A percentile compares a stretch with the other conserved stretches of the same genome.
phyloP scores from a whole-genome alignment of 1,140 invertebrate species.

The Thalassaphorura encarpata region DNA sequence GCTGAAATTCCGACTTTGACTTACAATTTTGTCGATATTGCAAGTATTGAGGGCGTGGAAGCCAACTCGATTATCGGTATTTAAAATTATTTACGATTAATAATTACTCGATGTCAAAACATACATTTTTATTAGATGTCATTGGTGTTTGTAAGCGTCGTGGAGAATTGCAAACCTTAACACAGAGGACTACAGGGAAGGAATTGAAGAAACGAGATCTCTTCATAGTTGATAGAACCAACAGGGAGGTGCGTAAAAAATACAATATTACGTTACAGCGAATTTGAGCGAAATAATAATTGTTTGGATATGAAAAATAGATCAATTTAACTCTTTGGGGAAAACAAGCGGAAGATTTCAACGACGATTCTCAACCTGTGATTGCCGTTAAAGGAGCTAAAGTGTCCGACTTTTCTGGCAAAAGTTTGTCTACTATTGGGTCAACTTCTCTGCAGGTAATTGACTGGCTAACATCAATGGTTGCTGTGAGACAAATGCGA shows the following conservation, averaged over 20 bases:
- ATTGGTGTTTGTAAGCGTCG: constrained; percentile 75
- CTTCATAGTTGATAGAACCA: constrained; percentile 72
- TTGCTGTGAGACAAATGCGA: no score
- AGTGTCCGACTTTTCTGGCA: constrained; percentile 65
- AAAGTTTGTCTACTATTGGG: constrained; percentile 48
- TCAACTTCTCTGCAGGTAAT: constrained; percentile 38
- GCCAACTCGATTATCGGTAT: constrained; percentile 60
- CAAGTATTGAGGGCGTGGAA: constrained; percentile 55
- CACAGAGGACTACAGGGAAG: constrained; percentile 58
- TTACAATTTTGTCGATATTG: constrained; percentile 72
- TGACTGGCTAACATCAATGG: no score
- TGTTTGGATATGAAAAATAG: no score
- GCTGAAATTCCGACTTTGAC: constrained; percentile 61
- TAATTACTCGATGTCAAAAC: no score
- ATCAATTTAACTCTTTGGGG: constrained; percentile 56
- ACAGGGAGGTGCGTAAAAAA: constrained; percentile 53
- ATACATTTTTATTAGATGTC: no score
- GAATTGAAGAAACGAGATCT: constrained; percentile 86
- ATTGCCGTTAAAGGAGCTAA: constrained; percentile 68
- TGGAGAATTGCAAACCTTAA: constrained; percentile 60
- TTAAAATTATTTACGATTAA: no score
- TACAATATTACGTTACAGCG: not conserved
- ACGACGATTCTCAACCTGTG: constrained; percentile 61
- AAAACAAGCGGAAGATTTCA: constrained; percentile 69
- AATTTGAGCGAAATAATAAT: not conserved